Evolutionary conservation across 2,888 invertebrate genomes (phyloP).

Genomic region (Ophion slaviceki): DNA sequence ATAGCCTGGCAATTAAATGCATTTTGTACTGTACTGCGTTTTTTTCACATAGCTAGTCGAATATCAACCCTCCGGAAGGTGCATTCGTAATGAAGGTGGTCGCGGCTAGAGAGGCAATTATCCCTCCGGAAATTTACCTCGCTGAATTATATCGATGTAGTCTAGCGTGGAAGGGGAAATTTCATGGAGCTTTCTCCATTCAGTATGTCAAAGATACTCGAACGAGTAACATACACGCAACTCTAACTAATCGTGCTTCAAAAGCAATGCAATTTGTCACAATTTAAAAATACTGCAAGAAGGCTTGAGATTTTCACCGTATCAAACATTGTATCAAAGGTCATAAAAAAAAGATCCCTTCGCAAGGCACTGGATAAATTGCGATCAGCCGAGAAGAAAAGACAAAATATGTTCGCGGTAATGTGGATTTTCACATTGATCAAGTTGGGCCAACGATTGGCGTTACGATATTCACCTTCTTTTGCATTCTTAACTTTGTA

Average conservation of each 20-base stretch:
- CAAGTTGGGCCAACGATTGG: background rate
- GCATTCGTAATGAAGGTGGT: background rate
- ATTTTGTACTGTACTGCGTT: background rate
- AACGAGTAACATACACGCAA: background rate
- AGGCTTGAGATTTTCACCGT: background rate
- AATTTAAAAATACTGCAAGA: background rate
- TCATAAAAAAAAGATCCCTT: too few species aligned
- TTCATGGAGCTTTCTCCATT: too few species aligned
- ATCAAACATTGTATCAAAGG: background rate
- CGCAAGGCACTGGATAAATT: too few species aligned
- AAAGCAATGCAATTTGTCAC: background rate
- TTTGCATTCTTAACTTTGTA: slow-evolving; percentile 4
- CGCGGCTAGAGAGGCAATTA: too few species aligned
- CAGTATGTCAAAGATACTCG: too few species aligned
- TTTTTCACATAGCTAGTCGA: background rate
- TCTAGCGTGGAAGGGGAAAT: too few species aligned
- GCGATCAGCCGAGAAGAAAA: too few species aligned
- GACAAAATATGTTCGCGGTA: background rate
- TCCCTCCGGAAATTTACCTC: background rate
- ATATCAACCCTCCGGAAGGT: background rate
- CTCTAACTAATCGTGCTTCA: background rate
- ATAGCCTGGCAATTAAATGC: background rate
- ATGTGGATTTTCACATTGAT: background rate
- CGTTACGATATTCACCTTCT: background rate
- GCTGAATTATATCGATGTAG: background rate